phyloP scores from a whole-genome alignment of 1,140 invertebrate species.

The Yoshiicerus persimilis region DNA sequence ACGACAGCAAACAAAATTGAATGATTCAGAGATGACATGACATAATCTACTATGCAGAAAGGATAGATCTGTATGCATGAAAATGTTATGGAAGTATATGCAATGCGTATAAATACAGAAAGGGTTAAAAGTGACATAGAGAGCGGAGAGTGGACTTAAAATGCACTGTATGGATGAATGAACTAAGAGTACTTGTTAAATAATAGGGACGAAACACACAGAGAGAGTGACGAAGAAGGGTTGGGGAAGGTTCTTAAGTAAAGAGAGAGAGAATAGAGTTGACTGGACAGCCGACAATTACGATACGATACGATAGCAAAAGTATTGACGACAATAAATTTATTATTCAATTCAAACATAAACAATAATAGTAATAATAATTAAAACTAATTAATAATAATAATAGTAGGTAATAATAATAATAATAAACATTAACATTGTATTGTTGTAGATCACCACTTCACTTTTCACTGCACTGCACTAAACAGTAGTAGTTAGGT shows the following conservation, averaged over 20 bases:
- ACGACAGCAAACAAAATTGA: neutral
- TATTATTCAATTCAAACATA: slow-evolving; percentile 23
- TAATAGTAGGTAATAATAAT: slow-evolving; percentile 20
- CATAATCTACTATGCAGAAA: neutral
- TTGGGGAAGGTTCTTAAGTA: neutral
- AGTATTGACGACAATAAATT: slow-evolving; percentile 16
- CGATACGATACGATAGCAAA: slow-evolving; percentile 10
- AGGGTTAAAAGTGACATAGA: too few species aligned
- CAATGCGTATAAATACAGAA: too few species aligned
- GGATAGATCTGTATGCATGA: neutral
- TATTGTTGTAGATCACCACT: slow-evolving; percentile 22
- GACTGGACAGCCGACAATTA: neutral
- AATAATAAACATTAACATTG: slow-evolving; percentile 20
- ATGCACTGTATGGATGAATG: neutral
- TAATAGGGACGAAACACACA: neutral
- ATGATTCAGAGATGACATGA: neutral
- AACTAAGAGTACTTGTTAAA: neutral
- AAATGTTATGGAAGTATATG: neutral
- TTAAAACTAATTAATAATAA: slow-evolving; percentile 20
- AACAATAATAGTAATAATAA: slow-evolving; percentile 20
- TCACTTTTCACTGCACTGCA: slow-evolving; percentile 21
- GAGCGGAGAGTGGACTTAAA: too few species aligned
- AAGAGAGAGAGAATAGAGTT: neutral
- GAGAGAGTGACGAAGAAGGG: neutral
- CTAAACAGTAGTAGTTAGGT: slow-evolving; percentile 8